A percentile compares a stretch with the other conserved stretches of the same genome.
These are phyloP conservation scores for Eciton burchellii DNA, from an alignment of 1,140 invertebrate genomes.

Conservation along the genomic window DNA sequence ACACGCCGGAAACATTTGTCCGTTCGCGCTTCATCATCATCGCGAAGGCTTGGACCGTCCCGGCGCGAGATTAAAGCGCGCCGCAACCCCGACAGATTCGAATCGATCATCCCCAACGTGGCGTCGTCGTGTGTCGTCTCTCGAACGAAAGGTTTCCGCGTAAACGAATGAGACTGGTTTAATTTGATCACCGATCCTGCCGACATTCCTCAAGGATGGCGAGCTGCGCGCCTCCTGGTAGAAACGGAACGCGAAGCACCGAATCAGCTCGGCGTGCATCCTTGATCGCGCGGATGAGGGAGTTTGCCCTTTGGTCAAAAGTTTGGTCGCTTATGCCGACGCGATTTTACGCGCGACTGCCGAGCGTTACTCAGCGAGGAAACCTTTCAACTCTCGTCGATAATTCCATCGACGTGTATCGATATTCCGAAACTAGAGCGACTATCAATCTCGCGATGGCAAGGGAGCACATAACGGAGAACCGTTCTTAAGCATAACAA, in stretches of 20 bases:
- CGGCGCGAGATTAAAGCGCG: conserved; percentile 4
- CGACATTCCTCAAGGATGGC: too few species aligned
- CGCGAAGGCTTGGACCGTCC: background rate
- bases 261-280: conserved; percentile 5
- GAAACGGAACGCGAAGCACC: background rate
- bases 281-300: background rate
- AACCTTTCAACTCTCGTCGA: conserved; percentile 11
- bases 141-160: too few species aligned
- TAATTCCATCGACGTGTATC: conserved; percentile 46
- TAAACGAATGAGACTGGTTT: too few species aligned
- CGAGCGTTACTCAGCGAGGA: background rate
- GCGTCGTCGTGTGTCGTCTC: too few species aligned
- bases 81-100: background rate
- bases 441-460: conserved; percentile 2
- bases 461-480: conserved; percentile 18
- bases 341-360: conserved; percentile 5
- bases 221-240: background rate
- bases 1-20: conserved; percentile 39
- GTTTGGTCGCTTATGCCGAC: conserved; percentile 8
- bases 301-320: conserved; percentile 20
- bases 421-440: conserved; percentile 37
- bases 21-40: background rate
- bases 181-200: too few species aligned
- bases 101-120: background rate
- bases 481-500: conserved; percentile 7